Evolutionary conservation across 2,888 invertebrate genomes (phyloP).

Genomic region (Lucinisca nassula): DNA sequence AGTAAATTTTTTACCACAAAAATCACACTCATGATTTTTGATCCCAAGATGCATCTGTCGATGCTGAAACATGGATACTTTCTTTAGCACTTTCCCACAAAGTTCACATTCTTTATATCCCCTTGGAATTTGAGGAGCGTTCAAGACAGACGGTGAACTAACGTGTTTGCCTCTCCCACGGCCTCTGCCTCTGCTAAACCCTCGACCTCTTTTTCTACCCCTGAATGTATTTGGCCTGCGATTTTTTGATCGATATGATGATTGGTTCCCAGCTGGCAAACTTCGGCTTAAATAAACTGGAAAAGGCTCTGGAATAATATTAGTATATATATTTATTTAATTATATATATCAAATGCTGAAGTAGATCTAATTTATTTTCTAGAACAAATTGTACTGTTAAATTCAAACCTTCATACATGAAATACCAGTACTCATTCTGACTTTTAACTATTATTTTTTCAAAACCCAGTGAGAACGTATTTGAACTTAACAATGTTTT

Average conservation of each 20-base stretch:
- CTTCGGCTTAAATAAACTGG: not conserved
- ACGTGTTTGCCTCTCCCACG: too few relatives aligned
- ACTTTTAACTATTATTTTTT: too few relatives aligned
- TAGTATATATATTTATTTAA: not conserved
- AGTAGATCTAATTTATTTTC: too few relatives aligned
- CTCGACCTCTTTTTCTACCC: not conserved
- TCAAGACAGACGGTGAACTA: too few relatives aligned
- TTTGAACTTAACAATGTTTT: too few relatives aligned
- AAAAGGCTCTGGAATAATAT: not conserved
- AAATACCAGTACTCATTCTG: too few relatives aligned
- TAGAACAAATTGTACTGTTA: too few relatives aligned
- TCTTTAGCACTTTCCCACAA: not conserved
- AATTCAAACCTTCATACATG: too few relatives aligned
- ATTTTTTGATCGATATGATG: too few relatives aligned
- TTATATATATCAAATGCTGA: too few relatives aligned
- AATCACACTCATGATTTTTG: not conserved
- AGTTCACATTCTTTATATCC: not conserved
- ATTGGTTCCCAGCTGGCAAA: not conserved
- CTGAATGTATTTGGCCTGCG: not conserved
- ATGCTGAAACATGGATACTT: not conserved
- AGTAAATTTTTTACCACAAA: slow-evolving; percentile 1
- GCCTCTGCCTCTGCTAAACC: too few relatives aligned
- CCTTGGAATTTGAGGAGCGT: not conserved
- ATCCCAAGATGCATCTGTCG: not conserved
- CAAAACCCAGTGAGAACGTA: too few relatives aligned